A percentile compares a stretch with the other conserved stretches of the same genome.
Evolutionary conservation across 2,113 vertebrate species (phyloP).

Genomic region (Pitta sordida): DNA sequence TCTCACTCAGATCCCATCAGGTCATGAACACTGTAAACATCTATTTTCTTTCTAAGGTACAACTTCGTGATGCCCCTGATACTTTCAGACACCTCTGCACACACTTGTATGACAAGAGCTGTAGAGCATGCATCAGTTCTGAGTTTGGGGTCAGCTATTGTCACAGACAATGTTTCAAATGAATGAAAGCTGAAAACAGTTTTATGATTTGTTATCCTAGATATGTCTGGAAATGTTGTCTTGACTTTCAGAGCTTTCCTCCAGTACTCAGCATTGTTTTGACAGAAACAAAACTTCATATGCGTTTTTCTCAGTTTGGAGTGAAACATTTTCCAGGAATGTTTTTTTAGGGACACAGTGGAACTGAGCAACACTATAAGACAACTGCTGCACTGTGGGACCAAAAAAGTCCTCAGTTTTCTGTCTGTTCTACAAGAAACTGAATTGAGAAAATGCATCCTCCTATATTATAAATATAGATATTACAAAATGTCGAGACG

Average conservation of each 20-base stretch:
- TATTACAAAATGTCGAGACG: background rate
- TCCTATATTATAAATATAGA: background rate
- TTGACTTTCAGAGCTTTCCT: background rate
- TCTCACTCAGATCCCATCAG: background rate
- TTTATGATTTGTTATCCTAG: background rate
- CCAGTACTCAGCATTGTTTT: background rate
- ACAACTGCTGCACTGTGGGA: background rate
- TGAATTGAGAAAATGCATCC: background rate
- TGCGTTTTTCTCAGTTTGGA: background rate
- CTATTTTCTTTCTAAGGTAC: background rate
- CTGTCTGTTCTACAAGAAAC: background rate
- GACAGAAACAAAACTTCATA: background rate
- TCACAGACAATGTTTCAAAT: background rate
- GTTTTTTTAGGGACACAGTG: background rate
- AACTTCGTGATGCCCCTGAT: background rate
- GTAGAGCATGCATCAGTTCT: background rate
- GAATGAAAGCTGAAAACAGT: background rate
- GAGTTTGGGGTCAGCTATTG: background rate
- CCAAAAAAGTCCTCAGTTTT: background rate
- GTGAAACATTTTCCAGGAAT: background rate
- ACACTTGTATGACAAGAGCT: background rate
- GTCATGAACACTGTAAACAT: accelerated
- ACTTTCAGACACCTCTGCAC: background rate
- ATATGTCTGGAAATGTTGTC: background rate
- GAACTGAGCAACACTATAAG: background rate